Evolutionary conservation across 2,888 invertebrate species (phyloP), one percentile per base, ranked within the genome.

Genomic region (Acronicta psi): DNA sequence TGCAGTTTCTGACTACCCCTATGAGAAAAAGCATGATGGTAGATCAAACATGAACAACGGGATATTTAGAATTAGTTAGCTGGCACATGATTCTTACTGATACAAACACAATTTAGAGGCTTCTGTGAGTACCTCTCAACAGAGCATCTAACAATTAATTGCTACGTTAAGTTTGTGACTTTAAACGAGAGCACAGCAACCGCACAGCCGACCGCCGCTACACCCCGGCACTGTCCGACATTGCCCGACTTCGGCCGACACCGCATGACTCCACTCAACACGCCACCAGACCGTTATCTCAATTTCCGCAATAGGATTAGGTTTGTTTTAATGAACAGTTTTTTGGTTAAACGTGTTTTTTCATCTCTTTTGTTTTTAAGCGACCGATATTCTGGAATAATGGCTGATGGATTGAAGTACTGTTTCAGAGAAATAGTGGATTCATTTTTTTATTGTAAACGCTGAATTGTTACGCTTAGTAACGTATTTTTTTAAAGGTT

Each of bases 231-330:
- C 23, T 2, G n/a, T 5, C 47, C 44, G 49, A 47, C 54, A 41
- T 40, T 50, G 34, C 29, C 44, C 40, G 34, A 50, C 42, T 31
- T 20, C 34, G 18, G 6, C 60, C 47, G 52, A 57, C 46, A 46
- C 54, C 34, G n/a, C 59, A 47, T 47, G 56, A 69, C 55, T 43
- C 29, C 23, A 41, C 57, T 55, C 59, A 36, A 58, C 69, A 64
- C 23, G 58, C 67, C 57, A 64, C 60, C 44, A 62, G 47, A 66
- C 61, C 73, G 69, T 71, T 75, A 68, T 75, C 68, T 75, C 66
- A 68, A 75, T 73, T 69, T 73, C 68, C 70, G 70, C 69, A 74
- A 67, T 64, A 69, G 73, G 79, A 80, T 80, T 79, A 79, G 64
- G 69, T 70, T 69, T 65, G 61, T 80, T 77, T 74, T 74, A 68